A percentile compares a stretch with the other conserved stretches of the same genome.
Conservation (phyloP, 2,888 invertebrate genomes). For the Conus canariensis region DNA sequence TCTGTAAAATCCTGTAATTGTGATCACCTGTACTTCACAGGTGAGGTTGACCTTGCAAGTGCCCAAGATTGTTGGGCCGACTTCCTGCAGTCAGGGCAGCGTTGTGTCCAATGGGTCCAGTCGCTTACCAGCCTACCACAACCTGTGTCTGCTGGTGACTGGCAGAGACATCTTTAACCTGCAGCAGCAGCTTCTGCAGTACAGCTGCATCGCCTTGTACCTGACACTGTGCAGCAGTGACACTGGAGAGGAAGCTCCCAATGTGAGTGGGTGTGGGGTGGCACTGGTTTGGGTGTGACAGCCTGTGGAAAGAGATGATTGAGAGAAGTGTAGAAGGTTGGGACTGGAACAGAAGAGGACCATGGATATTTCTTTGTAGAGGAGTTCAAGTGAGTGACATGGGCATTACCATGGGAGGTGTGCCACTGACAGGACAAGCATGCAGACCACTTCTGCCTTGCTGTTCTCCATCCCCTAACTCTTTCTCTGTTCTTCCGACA, state of each 20-base stretch:
- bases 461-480: too few species aligned
- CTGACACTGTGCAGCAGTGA: conserved; percentile 63
- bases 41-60: conserved; percentile 68
- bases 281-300: too few species aligned
- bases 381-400: too few species aligned
- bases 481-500: too few species aligned
- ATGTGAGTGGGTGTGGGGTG: conserved; percentile 38
- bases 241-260: conserved; percentile 55
- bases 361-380: too few species aligned
- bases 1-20: too few species aligned
- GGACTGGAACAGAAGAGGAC: too few species aligned
- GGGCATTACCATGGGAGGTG: too few species aligned
- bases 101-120: conserved; percentile 1
- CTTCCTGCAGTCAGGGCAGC: conserved; percentile 53
- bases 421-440: too few species aligned
- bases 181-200: conserved; percentile 52
- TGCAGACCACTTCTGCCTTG: too few species aligned
- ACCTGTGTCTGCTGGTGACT: conserved; percentile 50
- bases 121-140: conserved; percentile 48
- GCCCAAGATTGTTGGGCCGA: conserved; percentile 71
- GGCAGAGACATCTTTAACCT: conserved; percentile 45
- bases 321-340: too few species aligned
- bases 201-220: conserved; percentile 65
- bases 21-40: conserved; percentile 24
- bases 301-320: too few species aligned